These are phyloP conservation scores for Parnassius apollo DNA, from an alignment of 2,888 invertebrate genomes.

Conservation along the genomic window DNA sequence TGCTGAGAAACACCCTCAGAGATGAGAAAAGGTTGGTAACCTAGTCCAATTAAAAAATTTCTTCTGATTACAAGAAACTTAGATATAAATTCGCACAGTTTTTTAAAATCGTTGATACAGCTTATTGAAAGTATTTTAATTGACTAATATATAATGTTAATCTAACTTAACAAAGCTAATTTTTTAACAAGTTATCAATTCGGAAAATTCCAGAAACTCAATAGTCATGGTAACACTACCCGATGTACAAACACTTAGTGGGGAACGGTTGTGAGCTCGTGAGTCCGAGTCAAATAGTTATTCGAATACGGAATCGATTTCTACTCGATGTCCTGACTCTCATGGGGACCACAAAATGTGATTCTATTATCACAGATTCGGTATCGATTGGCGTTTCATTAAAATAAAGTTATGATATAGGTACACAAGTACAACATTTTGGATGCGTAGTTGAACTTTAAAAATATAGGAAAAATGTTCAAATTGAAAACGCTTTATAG, in stretches of 20 bases:
- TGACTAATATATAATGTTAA: too few species aligned
- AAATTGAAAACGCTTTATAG: too few species aligned
- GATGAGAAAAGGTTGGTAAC: too few species aligned
- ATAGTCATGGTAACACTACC: constrained; percentile 8
- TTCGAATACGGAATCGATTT: constrained; percentile 46
- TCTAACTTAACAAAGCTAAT: too few species aligned
- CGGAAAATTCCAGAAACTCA: neutral
- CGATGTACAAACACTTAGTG: constrained; percentile 50
- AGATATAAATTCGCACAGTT: too few species aligned
- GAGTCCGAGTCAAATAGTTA: constrained; percentile 39
- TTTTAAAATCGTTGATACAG: too few species aligned
- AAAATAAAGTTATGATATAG: constrained; percentile 12
- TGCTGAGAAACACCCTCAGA: too few species aligned
- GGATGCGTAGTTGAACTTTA: too few species aligned
- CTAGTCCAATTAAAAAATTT: too few species aligned
- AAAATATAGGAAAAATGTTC: too few species aligned
- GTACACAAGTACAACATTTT: neutral
- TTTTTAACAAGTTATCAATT: neutral
- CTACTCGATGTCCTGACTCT: constrained; percentile 22
- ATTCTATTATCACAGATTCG: constrained; percentile 45
- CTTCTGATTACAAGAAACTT: too few species aligned
- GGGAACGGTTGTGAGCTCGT: constrained; percentile 33
- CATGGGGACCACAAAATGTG: constrained; percentile 43
- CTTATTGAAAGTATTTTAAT: too few species aligned
- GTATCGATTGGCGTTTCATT: constrained; percentile 19